phyloP scores from a whole-genome alignment of 1,140 invertebrate species.

The Drosophila ironensis region DNA sequence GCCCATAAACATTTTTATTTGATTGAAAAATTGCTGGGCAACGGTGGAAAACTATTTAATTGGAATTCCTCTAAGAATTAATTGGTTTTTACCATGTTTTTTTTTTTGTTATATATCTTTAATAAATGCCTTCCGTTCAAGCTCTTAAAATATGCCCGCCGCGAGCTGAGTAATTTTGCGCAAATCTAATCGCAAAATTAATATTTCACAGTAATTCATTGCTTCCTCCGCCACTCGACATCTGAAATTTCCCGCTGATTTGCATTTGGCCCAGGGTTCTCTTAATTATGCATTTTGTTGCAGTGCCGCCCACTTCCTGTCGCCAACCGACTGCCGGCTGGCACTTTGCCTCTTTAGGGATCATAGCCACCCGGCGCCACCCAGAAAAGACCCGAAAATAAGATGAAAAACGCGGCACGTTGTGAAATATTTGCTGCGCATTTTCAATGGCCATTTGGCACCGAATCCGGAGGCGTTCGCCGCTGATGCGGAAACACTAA shows the following conservation, averaged over 20 bases:
- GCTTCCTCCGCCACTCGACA: not conserved
- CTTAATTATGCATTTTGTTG: slow-evolving; percentile 57
- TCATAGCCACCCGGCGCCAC: not conserved
- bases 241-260: slow-evolving; percentile 33
- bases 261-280: slow-evolving; percentile 41
- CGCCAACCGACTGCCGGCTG: slow-evolving; percentile 9
- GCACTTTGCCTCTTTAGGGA: slow-evolving; percentile 44
- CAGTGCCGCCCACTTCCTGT: not conserved
- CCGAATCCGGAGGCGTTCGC: not conserved
- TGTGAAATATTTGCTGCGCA: slow-evolving; percentile 48
- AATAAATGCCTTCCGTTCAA: too few relatives aligned
- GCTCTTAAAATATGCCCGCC: too few relatives aligned
- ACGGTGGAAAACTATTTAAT: too few relatives aligned
- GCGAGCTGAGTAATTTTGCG: not conserved
- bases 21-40: too few relatives aligned
- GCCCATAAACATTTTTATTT: slow-evolving; percentile 50
- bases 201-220: slow-evolving; percentile 38
- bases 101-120: too few relatives aligned
- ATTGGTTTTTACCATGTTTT: not conserved
- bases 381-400: slow-evolving; percentile 7
- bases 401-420: slow-evolving; percentile 35
- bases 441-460: slow-evolving; percentile 9
- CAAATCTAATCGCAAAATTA: slow-evolving; percentile 22
- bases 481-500: slow-evolving; percentile 53
- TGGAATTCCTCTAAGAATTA: not conserved